These are phyloP conservation scores for Chrysodeixis includens DNA, from an alignment of 2,888 invertebrate genomes.

Conservation along the genomic window DNA sequence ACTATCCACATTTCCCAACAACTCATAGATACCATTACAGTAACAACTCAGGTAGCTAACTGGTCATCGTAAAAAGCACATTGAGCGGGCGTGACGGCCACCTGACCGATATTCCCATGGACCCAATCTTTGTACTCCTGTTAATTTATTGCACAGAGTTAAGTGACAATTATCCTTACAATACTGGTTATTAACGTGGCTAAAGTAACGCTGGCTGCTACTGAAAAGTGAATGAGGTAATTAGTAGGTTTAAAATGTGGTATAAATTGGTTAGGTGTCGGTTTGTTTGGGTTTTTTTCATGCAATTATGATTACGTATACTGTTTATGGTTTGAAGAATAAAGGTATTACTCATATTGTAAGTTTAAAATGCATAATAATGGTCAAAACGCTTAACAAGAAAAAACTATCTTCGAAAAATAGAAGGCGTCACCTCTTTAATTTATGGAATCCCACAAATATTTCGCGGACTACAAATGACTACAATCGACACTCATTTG, in stretches of 20 bases:
- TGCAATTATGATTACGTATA: too few relatives aligned
- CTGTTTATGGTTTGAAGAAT: too few relatives aligned
- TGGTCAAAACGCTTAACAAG: too few relatives aligned
- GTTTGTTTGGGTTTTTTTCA: too few relatives aligned
- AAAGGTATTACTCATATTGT: too few relatives aligned
- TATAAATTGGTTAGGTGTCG: too few relatives aligned
- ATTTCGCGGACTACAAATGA: too few relatives aligned
- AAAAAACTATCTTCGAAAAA: not conserved
- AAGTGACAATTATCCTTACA: conserved; percentile 40
- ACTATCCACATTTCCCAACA: conserved; percentile 12
- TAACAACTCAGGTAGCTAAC: conserved; percentile 64
- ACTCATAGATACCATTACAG: conserved; percentile 25
- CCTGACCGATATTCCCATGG: conserved; percentile 73
- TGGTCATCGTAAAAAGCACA: conserved; percentile 43
- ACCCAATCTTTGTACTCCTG: conserved; percentile 28
- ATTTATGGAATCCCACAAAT: conserved; percentile 32
- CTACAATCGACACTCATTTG: conserved; percentile 37
- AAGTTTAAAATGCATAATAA: too few relatives aligned
- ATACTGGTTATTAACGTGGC: not conserved
- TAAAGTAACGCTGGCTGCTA: not conserved
- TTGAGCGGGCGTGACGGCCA: conserved; percentile 78
- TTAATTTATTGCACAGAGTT: conserved; percentile 69
- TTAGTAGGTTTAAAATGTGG: too few relatives aligned
- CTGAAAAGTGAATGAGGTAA: not conserved
- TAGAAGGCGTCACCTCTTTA: not conserved